Conservation (phyloP, 2,113 vertebrate genomes). For the Seriola dumerili region DNA sequence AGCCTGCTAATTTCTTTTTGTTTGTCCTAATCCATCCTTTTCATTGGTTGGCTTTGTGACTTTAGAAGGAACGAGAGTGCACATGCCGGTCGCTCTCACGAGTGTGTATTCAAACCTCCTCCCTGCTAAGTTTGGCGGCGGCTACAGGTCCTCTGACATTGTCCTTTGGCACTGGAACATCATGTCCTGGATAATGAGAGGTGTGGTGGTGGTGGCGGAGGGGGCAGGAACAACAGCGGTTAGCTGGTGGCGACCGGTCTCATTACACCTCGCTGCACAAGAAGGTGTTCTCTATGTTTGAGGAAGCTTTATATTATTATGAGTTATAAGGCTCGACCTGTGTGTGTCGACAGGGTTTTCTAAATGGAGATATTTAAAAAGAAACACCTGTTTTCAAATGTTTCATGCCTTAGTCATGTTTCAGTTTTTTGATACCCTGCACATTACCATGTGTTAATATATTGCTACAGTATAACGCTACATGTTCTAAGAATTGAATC, state of each 20-base stretch:
- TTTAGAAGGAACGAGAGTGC: conserved; percentile 7
- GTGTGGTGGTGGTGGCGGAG: conserved; percentile 1
- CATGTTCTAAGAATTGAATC: neutral
- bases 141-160: conserved; percentile 42
- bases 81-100: conserved; percentile 7
- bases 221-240: conserved; percentile 18
- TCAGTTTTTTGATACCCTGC: neutral
- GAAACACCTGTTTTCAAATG: neutral
- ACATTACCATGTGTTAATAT: neutral
- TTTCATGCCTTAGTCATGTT: neutral
- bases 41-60: conserved; percentile 50
- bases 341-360: neutral
- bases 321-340: neutral
- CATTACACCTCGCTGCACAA: conserved; percentile 24
- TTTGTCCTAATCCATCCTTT: conserved; percentile 65
- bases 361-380: neutral
- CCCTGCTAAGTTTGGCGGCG: conserved; percentile 32
- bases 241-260: conserved; percentile 9
- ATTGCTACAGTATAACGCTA: no score
- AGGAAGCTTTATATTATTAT: conserved; percentile 10
- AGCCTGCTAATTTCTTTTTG: conserved; percentile 18
- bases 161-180: conserved; percentile 67
- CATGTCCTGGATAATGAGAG: conserved; percentile 69
- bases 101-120: conserved; percentile 24
- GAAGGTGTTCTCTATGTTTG: conserved; percentile 15